Evolutionary conservation across 2,797 vertebrate species (phyloP), one percentile per base, ranked within the genome.

Genomic region (Melanotaenia trifasciata): DNA sequence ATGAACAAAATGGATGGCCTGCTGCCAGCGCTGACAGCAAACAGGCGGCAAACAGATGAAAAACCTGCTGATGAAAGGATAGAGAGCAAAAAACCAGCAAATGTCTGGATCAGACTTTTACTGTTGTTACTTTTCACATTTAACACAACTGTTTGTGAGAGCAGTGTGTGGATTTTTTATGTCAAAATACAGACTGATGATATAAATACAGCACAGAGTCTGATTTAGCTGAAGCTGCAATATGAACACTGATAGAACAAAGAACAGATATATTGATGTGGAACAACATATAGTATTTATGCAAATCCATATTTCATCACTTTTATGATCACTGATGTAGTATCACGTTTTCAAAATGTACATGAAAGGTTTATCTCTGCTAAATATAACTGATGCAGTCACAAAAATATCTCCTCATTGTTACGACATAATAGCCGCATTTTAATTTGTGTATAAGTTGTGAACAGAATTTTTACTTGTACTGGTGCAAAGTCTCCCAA

Each of bases 1-100:
- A 93, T 92, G 90, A 94, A 90, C 79, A 74, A 90, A 88, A 89
- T 58, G 58, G 40, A 87, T 80, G 69, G 60, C 67, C 79, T 83
- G 75, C 64, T 74, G 67, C 79, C 64, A 45, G 59, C 62, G 14
- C 69, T 90, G 84, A 89, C 81, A 78, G 59, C 70, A 11, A 81
- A 35, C 65, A 63, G 84, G 89, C 81, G 76, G 59, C 70, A 11
- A 81, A 35, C 65, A 63, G 63, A 68, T 79, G 70, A 67, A 90
- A 85, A 88, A 91, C 70, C 80, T 84, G 81, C 76, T 62, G 5
- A 0, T 40, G 38, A 84, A 28, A 51, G 53, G 24, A 68, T 67
- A 61, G 32, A 43, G 63, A 51, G 67, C 33, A 66, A 64, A 61
- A 65, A 65, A 50, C 35, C 76, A 45, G 60, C 14, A 70, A 64